Evolutionary conservation across 2,888 invertebrate genomes (phyloP), one percentile per base, ranked within the genome.

Genomic region (Eupithecia pulchellata): DNA sequence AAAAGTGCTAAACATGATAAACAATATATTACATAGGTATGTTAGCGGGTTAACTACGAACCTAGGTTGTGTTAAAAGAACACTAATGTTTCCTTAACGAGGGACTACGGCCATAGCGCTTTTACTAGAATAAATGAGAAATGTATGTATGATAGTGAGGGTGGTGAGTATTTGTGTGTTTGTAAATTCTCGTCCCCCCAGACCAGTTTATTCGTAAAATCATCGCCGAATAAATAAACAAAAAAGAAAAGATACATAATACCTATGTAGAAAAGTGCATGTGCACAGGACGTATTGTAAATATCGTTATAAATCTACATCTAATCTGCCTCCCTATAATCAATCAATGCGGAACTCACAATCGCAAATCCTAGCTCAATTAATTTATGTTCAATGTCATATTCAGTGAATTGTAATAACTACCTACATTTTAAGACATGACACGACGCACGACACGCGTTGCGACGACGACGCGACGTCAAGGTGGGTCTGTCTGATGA

Each of bases 401-500:
- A 47, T 58, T 29, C 8, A 52, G 14, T 60, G 58, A 60, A 60
- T 60, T 60, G 58, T n/a, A n/a, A n/a, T 52, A 52, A 52, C 0
- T n/a, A 42, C 17, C n/a, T 47, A 42, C 2, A 30, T 60, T 60
- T 58, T 27, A 20, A 14, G 58, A 60, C 25, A 25, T 52, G 52
- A 60, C 58, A 60, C 32, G 29, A 57, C 29, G 32, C 58, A 60
- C 32, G 29, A 57, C 29, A 14, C 8, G 29, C 17, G 8, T 57
- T 30, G 58, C 58, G 58, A 60, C 32, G 58, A 17, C n/a, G n/a
- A n/a, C n/a, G n/a, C n/a, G 47, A 14, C 58, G 32, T 32, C 58
- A 60, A 66, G 61, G n/a, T 69, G 58, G 34, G 34, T 60, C 25
- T 57, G 42, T 39, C 63, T 52, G 34, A 70, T 64, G 72, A 70